Base-by-base conservation (phyloP, 2,113 vertebrate species). In the Aspidoscelis tigris region DNA sequence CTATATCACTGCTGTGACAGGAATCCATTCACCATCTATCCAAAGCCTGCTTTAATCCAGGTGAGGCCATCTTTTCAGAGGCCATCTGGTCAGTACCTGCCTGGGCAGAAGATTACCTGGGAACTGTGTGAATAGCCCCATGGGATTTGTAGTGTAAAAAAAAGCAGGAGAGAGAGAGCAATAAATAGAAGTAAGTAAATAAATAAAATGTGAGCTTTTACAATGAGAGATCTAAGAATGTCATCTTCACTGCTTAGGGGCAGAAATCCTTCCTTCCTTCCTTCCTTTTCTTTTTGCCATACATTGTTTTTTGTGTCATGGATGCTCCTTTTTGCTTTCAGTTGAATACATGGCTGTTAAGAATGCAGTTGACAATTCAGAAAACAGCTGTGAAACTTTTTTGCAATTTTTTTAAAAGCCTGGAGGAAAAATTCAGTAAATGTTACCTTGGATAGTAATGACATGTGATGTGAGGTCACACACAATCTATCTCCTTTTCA, bases 401-500 rank as follows among this genome's bases (percentile, higher is more conserved):
- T 66, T 84, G 44, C 83, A 81, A 83, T 86, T 85, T 70, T 26
- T 69, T 66, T 66, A 68, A 39, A 89, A 70, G 65, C 85, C 20
- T 41, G 80, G 88, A 88, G 90, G 89, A 89, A 88, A 53, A 90
- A 86, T 89, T 93, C 86, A n/a, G 86, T 83, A 79, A 89, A 82
- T 86, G 86, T 93, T 88, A 88, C 78, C 83, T 93, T 90, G 91
- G 81, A 92, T 86, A 88, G 78, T 74, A 88, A 78, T 82, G 74
- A 89, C 7, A 1, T 86, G 3, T 72, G 82, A 93, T 91, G 47
- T 86, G 81, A 93, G 91, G 89, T 94, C 91, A 81, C 82, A 92
- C 89, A 89, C 82, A 92, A 90, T 87, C 81, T 84, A 89, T 92
- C 89, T 92, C 70, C 92, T 93, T 91, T 93, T 88, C 91, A 89